phyloP scores from a whole-genome alignment of 2,797 vertebrate genomes.

The Chiloscyllium punctatum region DNA sequence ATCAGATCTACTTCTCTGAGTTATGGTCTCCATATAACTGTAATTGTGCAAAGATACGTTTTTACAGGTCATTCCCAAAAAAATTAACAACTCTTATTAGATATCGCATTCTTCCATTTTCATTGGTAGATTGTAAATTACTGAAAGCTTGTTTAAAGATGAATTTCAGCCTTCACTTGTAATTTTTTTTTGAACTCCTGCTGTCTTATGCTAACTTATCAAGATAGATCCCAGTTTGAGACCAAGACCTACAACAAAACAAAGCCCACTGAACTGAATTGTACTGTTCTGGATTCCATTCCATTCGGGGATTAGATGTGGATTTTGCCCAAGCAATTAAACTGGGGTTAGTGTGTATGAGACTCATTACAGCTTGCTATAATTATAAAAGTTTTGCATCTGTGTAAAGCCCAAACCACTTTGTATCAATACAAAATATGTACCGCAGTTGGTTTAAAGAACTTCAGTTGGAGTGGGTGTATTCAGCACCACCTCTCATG shows the following conservation, averaged over 20 bases:
- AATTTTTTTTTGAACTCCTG: not conserved
- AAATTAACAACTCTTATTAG: not conserved
- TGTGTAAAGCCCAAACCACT: not conserved
- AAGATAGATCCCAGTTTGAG: not conserved
- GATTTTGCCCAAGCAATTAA: not conserved
- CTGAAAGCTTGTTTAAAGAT: not conserved
- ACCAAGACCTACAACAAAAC: not conserved
- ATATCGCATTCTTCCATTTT: not conserved
- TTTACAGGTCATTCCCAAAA: not conserved
- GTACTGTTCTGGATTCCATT: not conserved
- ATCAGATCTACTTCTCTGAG: not conserved
- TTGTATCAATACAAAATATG: not conserved
- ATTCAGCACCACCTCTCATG: not conserved
- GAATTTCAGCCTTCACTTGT: not conserved
- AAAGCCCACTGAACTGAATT: not conserved
- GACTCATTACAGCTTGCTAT: too few relatives aligned
- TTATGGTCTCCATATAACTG: not conserved
- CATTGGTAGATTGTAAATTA: not conserved
- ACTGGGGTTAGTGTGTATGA: not conserved
- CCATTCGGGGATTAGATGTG: too few relatives aligned
- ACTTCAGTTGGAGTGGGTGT: not conserved
- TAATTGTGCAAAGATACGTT: not conserved
- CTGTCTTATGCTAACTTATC: not conserved
- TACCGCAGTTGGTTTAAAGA: not conserved
- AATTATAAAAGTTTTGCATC: not conserved